Conservation (phyloP, 2,797 vertebrate species). For the Ara ararauna region DNA sequence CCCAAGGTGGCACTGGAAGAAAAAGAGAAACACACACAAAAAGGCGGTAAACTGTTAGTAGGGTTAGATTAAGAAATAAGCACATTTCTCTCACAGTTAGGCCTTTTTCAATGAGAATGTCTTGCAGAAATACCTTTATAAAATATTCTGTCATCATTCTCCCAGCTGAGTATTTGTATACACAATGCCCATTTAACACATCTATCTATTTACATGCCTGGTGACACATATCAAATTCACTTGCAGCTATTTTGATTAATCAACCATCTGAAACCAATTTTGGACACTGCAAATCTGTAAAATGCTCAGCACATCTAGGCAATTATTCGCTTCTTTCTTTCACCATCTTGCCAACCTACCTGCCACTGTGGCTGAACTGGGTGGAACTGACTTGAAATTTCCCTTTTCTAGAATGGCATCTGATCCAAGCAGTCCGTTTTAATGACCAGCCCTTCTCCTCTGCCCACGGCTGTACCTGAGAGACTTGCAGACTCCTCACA, state of each 20-base stretch:
- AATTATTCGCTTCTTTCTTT: constrained; percentile 12
- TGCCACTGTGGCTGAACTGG: constrained; percentile 22
- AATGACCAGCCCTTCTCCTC: constrained; percentile 34
- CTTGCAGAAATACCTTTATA: constrained; percentile 14
- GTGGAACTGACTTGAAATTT: background rate
- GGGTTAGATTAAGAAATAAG: constrained; percentile 22
- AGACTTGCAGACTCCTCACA: background rate
- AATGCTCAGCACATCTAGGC: background rate
- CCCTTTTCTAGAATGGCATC: background rate
- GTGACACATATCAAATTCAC: constrained; percentile 49
- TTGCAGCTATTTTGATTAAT: constrained; percentile 57
- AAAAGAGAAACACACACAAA: constrained; percentile 63
- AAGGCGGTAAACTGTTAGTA: constrained; percentile 39
- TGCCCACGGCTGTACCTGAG: constrained; percentile 27
- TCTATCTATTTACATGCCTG: background rate
- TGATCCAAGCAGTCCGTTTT: constrained; percentile 11
- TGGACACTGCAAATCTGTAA: background rate
- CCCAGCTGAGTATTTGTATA: background rate
- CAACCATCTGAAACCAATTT: constrained; percentile 62
- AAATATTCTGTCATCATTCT: background rate
- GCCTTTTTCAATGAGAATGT: background rate
- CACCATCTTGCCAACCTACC: constrained; percentile 23
- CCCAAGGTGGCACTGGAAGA: constrained; percentile 96
- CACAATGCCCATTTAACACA: background rate
- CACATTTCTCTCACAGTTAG: constrained; percentile 2